Evolutionary conservation across 2,113 vertebrate genomes (phyloP), one percentile per base, ranked within the genome.

Genomic region (Chaetorhynchus papuensis): DNA sequence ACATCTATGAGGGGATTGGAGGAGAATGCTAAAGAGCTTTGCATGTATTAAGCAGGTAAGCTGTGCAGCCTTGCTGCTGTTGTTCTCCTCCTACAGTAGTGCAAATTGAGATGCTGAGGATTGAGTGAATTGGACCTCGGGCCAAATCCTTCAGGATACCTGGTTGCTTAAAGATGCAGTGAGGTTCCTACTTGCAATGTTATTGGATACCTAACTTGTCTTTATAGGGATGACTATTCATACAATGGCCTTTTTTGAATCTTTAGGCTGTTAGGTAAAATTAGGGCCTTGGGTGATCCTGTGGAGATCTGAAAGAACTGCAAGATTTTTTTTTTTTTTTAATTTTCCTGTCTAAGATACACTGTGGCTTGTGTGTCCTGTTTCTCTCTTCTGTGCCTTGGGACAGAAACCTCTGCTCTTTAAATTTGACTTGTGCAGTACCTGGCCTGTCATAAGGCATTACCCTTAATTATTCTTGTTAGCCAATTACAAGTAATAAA

Each of bases 1-100:
- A 94, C 65, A 84, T 94, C 92, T 82, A 65, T 96, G 80, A 82
- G 49, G 83, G 83, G 83, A 87, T 95, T 90, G 90, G 80, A 63
- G 52, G 82, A 84, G 66, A 74, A 35, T 85, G 76, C 76, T 87
- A 20, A 96, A 96, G 86, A 84, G 94, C 88, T 97, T 97, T 94
- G 88, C 96, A 96, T 84, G 10, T 69, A 57, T 93, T 95, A 65
- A 89, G 69, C 88, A 95, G 76, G 88, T 95, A 89, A 87, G 63
- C 63, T 30, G 5, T 0, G 0, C 31, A 60, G 45, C 50, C 39
- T 49, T 24, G 10, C 16, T 70, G 27, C 31, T 75, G 68, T 83
- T 95, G 72, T 96, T 83, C 44, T 66, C 21, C 14, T 68, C 14
- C 24, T 19, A 94, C 93, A 95, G 96, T 90, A 95, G 95, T 97